A percentile compares a stretch with the other conserved stretches of the same genome.
These are phyloP conservation scores for Lagria hirta DNA, from an alignment of 2,888 invertebrate genomes.

Conservation along the genomic window DNA sequence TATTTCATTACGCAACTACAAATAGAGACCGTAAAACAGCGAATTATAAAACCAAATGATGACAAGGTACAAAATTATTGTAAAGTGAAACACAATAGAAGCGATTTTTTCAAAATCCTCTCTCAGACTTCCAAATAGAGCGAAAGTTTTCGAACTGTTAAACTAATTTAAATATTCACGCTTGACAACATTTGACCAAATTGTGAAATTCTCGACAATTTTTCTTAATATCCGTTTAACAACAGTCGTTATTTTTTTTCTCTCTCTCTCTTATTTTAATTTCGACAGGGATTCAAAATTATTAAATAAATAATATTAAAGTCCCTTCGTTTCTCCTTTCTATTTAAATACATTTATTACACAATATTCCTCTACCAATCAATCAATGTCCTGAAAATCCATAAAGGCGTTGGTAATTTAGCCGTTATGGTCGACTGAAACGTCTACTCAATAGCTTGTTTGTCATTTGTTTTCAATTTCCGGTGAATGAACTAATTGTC, in stretches of 20 bases:
- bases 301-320: no score
- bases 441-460: conserved; percentile 41
- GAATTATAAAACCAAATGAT: conserved; percentile 21
- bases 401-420: conserved; percentile 40
- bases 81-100: conserved; percentile 22
- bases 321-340: no score
- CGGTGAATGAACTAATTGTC: conserved; percentile 48
- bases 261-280: no score
- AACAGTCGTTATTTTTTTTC: no score
- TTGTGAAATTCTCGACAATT: conserved; percentile 34
- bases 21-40: conserved; percentile 25
- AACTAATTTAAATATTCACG: conserved; percentile 37
- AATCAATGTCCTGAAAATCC: conserved; percentile 37
- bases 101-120: conserved; percentile 15
- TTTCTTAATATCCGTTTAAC: conserved; percentile 23
- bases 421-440: conserved; percentile 42
- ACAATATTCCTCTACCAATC: no score
- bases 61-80: conserved; percentile 22
- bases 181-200: conserved; percentile 31
- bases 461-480: conserved; percentile 52
- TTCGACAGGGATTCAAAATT: no score
- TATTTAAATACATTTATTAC: no score
- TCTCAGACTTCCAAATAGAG: conserved; percentile 18
- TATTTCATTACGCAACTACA: conserved; percentile 26
- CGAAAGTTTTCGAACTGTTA: conserved; percentile 22